Evolutionary conservation across 1,140 invertebrate genomes (phyloP), one percentile per base, ranked within the genome.

Genomic region (Drosophila suzukii): DNA sequence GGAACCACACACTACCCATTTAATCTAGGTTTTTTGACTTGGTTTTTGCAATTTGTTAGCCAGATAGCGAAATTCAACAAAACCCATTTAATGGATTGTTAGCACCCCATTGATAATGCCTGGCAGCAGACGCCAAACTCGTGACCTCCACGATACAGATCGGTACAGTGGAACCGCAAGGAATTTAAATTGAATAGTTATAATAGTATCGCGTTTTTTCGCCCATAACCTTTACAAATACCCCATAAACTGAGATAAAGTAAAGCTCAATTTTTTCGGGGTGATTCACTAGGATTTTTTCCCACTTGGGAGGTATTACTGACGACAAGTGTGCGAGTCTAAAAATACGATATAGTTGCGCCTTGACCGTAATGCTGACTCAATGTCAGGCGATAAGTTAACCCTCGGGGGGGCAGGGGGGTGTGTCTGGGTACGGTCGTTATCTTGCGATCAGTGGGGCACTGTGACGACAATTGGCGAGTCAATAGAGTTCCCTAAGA

Each of bases 401-500:
- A 62, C 46, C 60, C 75, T 55, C 38, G 10, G 15, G 27, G 11
- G 17, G 50, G 32, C 6, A 6, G 0, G 15, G 50, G 50, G 32
- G 32, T 53, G 50, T 53, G 32, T 53, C 50, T 53, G 6, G 32
- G 11, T 17, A 5, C 50, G 32, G 15, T 30, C 27, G 50, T 39
- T 71, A 57, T 71, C 63, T 71, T 10, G 10, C 8, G 60, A 59
- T 57, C 67, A 34, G 10, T 17, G 30, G 27, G 7, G 4, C 10
- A 11, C 50, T 47, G 4, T 63, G 62, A 75, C 72, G 75, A 55
- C 20, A 15, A 32, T 20, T 56, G 12, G 27, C 39, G 7, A 41
- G 51, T 75, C 70, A 75, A 75, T 51, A 65, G 72, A 63, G 71
- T 74, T 75, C 50, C 72, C 70, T 46, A 15, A 41, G 7, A 36